Percentiles rank a stretch among this genome's conserved stretches.
phyloP scores from a whole-genome alignment of 2,113 vertebrate species.

The Odontesthes bonariensis region DNA sequence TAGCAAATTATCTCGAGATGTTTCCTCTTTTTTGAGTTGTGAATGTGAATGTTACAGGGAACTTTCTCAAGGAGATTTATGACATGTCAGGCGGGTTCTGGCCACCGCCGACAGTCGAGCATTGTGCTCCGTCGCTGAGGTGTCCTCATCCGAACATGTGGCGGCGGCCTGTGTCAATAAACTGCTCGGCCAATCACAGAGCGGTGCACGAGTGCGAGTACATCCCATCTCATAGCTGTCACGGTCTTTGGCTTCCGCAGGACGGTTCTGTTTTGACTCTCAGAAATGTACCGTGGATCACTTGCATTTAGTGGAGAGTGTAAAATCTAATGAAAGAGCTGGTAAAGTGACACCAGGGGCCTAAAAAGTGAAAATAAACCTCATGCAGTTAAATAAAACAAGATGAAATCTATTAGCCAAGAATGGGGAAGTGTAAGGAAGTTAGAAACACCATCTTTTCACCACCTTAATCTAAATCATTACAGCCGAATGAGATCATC shows the following conservation, averaged over 20 bases:
- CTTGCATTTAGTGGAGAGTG: constrained; percentile 30
- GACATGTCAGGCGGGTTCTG: neutral
- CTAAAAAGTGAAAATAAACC: constrained; percentile 54
- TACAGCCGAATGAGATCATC: neutral
- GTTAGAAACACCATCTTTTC: neutral
- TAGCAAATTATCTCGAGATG: no score
- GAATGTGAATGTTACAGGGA: neutral
- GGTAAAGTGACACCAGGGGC: constrained; percentile 25
- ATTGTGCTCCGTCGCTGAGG: constrained; percentile 31
- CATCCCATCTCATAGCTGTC: constrained; percentile 3
- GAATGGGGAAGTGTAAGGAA: neutral
- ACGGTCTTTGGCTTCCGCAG: constrained; percentile 27
- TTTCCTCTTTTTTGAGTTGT: neutral
- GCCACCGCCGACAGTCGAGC: constrained; percentile 13
- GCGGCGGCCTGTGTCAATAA: constrained; percentile 56
- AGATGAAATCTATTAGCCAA: constrained; percentile 52
- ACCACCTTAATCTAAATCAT: neutral
- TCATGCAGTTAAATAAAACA: constrained; percentile 16
- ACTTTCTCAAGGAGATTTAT: constrained; percentile 1
- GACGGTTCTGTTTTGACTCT: constrained; percentile 46
- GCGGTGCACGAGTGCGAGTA: neutral
- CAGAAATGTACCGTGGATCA: constrained; percentile 59
- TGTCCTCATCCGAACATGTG: constrained; percentile 54
- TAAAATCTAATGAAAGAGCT: neutral
- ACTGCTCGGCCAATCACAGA: constrained; percentile 30